These are phyloP conservation scores for Slavum lentiscoides DNA, from an alignment of 2,888 invertebrate species.

Conservation along the genomic window DNA sequence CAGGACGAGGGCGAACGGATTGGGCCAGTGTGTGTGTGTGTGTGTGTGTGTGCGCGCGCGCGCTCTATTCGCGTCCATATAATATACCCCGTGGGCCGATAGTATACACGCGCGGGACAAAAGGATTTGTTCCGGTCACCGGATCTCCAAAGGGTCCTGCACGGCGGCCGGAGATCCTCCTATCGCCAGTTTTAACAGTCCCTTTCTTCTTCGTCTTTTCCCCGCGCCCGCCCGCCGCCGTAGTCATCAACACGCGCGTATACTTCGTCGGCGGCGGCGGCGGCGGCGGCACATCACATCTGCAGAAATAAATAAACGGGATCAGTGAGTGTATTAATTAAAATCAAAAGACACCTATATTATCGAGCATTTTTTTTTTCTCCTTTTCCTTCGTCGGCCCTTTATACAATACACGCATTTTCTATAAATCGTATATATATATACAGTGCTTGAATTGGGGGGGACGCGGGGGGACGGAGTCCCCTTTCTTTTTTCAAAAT, in stretches of 20 bases:
- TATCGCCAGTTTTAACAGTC: conserved; percentile 29
- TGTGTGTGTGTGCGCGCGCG: too few species aligned
- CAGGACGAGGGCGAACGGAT: conserved; percentile 1
- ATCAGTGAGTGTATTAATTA: conserved; percentile 45
- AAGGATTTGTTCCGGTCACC: conserved; percentile 53
- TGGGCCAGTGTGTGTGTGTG: too few species aligned
- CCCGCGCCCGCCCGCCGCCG: too few species aligned
- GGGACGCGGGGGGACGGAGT: too few species aligned
- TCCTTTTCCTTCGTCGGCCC: too few species aligned
- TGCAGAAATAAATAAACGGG: conserved; percentile 29
- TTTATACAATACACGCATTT: background rate
- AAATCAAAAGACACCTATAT: conserved; percentile 46
- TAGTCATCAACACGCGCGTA: background rate
- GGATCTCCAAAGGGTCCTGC: conserved; percentile 50
- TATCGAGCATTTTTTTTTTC: conserved; percentile 12
- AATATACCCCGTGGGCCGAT: background rate
- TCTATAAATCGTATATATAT: background rate
- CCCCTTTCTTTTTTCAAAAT: too few species aligned
- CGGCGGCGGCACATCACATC: background rate
- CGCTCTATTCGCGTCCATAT: conserved; percentile 12
- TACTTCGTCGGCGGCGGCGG: background rate
- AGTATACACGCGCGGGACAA: conserved; percentile 35
- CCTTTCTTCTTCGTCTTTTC: background rate
- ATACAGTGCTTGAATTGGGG: too few species aligned
- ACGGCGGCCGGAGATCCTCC: conserved; percentile 3